Percentiles rank a stretch among this genome's conserved stretches.
phyloP scores from a whole-genome alignment of 1,140 invertebrate genomes.

The Euura lappo region DNA sequence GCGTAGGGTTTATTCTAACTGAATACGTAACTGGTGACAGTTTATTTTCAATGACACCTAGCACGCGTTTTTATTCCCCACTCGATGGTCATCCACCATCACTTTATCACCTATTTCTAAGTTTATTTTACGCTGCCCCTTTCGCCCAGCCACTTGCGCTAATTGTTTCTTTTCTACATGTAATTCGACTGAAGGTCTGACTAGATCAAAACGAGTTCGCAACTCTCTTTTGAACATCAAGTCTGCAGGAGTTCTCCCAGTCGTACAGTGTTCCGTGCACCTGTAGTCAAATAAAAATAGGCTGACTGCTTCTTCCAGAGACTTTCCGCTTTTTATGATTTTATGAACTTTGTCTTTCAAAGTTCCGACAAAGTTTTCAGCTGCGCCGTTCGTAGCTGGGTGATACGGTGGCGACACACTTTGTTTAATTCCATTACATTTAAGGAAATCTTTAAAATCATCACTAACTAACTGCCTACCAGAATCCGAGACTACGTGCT shows the following conservation, averaged over 20 bases:
- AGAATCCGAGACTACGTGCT: constrained; percentile 28
- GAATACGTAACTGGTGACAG: not conserved
- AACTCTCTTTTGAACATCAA: not conserved
- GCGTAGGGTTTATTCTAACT: not conserved
- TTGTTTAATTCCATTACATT: constrained; percentile 27
- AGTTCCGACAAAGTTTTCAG: constrained; percentile 22
- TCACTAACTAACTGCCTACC: constrained; percentile 23
- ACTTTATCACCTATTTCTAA: constrained; percentile 16
- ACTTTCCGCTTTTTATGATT: constrained; percentile 12
- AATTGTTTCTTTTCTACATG: constrained; percentile 18
- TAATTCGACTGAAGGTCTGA: not conserved
- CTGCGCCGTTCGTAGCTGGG: constrained; percentile 26
- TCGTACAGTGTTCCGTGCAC: constrained; percentile 1
- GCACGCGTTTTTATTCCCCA: constrained; percentile 3
- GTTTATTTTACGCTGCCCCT: constrained; percentile 12
- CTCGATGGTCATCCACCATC: constrained; percentile 13
- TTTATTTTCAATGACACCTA: constrained; percentile 14
- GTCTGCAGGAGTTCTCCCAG: not conserved
- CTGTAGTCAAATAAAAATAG: constrained; percentile 8
- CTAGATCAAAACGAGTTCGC: not conserved
- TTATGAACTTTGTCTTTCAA: constrained; percentile 15
- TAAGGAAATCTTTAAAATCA: constrained; percentile 26
- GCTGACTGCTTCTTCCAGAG: not conserved
- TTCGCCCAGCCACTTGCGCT: constrained; percentile 8
- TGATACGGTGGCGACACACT: constrained; percentile 30